phyloP scores from a whole-genome alignment of 1,140 invertebrate genomes.

The Eurosta solidaginis region DNA sequence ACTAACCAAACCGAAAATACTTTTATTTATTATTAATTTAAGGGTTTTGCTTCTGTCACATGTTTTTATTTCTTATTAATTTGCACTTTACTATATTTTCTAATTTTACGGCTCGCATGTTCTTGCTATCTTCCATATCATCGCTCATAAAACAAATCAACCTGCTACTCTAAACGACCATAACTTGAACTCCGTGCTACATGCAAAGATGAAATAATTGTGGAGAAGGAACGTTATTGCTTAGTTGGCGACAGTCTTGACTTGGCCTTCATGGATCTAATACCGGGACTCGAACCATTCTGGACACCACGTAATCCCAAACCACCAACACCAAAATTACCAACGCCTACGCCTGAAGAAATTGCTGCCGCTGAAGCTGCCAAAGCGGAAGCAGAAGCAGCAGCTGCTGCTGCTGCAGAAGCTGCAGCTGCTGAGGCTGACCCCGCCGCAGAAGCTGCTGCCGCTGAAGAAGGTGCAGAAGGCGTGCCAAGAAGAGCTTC shows the following conservation, averaged over 20 bases:
- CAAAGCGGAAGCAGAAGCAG: slow-evolving; percentile 45
- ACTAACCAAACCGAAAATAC: not conserved
- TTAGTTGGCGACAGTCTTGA: slow-evolving; percentile 97
- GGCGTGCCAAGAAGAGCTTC: slow-evolving; percentile 44
- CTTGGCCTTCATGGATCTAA: slow-evolving; percentile 93
- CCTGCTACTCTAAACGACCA: not conserved
- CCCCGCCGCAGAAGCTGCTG: slow-evolving; percentile 39
- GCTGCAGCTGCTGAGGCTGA: slow-evolving; percentile 42
- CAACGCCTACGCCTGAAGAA: slow-evolving; percentile 55
- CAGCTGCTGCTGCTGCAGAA: slow-evolving; percentile 46
- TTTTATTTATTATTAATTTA: not conserved
- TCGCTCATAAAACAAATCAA: slow-evolving; percentile 30
- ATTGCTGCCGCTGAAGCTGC: slow-evolving; percentile 51
- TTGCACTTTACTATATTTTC: slow-evolving; percentile 4
- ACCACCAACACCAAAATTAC: slow-evolving; percentile 57
- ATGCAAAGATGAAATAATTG: slow-evolving; percentile 92
- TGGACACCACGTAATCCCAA: slow-evolving; percentile 57
- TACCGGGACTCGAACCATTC: slow-evolving; percentile 66
- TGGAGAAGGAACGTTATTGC: slow-evolving; percentile 98
- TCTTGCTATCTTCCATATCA: slow-evolving; percentile 38
- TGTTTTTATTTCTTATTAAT: slow-evolving; percentile 30
- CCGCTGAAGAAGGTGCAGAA: slow-evolving; percentile 51
- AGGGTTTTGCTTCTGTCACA: not conserved
- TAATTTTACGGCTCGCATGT: slow-evolving; percentile 27
- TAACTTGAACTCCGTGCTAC: not conserved